phyloP scores from a whole-genome alignment of 2,888 invertebrate genomes.

The Galeruca laticollis region DNA sequence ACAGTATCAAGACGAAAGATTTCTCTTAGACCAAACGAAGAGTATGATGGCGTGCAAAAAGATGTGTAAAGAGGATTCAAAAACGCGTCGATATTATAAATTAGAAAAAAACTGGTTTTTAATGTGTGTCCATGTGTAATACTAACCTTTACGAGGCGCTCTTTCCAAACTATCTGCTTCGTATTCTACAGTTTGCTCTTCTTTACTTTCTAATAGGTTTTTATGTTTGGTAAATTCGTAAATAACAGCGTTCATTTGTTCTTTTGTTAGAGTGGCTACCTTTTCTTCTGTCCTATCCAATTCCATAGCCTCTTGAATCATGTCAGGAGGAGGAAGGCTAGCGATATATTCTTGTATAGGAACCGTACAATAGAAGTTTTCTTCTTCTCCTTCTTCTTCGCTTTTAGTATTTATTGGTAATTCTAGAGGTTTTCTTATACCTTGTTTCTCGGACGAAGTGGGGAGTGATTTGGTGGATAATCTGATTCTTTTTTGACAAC shows the following conservation, averaged over 20 bases:
- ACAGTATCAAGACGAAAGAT: too few relatives aligned
- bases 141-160: conserved; percentile 64
- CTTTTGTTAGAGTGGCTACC: conserved; percentile 70
- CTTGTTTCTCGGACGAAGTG: conserved; percentile 32
- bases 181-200: conserved; percentile 68
- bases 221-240: conserved; percentile 66
- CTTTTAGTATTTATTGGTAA: conserved; percentile 61
- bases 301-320: conserved; percentile 77
- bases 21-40: too few relatives aligned
- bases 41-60: too few relatives aligned
- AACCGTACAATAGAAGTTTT: conserved; percentile 50
- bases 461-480: conserved; percentile 62
- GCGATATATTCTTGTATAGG: conserved; percentile 24
- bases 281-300: conserved; percentile 65
- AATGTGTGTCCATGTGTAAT: too few relatives aligned
- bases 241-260: conserved; percentile 75
- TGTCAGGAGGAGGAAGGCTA: conserved; percentile 69
- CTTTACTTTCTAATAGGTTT: conserved; percentile 45
- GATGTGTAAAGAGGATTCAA: too few relatives aligned
- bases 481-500: conserved; percentile 52
- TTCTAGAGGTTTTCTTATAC: conserved; percentile 53
- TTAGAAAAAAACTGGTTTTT: too few relatives aligned
- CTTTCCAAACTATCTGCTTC: conserved; percentile 82
- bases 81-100: too few relatives aligned
- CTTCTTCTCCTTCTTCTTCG: conserved; percentile 27